Conservation (phyloP, 2,113 vertebrate species). For the Lasiurus cinereus region DNA sequence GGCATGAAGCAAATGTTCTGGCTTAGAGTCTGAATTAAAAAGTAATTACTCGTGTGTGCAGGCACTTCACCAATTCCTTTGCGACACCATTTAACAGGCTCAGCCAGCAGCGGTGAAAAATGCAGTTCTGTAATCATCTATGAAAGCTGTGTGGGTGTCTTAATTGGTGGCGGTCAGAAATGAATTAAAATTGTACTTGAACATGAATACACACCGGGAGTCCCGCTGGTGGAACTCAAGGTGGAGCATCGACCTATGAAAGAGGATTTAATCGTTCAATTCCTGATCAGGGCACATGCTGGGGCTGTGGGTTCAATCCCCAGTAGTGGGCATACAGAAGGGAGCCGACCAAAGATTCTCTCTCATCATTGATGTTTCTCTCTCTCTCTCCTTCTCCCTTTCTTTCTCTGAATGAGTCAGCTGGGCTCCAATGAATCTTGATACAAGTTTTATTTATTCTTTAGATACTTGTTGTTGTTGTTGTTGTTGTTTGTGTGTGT, state of each 20-base stretch:
- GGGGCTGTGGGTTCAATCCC: background rate
- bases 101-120: background rate
- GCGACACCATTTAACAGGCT: background rate
- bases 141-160: background rate
- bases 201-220: background rate
- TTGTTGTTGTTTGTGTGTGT: no score
- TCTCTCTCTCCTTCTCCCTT: background rate
- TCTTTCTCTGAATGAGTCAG: background rate
- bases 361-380: background rate
- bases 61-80: background rate
- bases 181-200: background rate
- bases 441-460: background rate
- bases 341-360: background rate
- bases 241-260: background rate
- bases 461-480: background rate
- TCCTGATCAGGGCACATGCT: background rate
- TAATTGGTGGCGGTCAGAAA: background rate
- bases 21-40: conserved; percentile 40
- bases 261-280: background rate
- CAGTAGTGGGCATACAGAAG: background rate
- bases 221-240: background rate
- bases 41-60: background rate
- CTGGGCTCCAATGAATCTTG: background rate
- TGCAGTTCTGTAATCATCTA: background rate
- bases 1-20: background rate